phyloP scores from a whole-genome alignment of 2,888 invertebrate species.

The Ditula angustiorana region DNA sequence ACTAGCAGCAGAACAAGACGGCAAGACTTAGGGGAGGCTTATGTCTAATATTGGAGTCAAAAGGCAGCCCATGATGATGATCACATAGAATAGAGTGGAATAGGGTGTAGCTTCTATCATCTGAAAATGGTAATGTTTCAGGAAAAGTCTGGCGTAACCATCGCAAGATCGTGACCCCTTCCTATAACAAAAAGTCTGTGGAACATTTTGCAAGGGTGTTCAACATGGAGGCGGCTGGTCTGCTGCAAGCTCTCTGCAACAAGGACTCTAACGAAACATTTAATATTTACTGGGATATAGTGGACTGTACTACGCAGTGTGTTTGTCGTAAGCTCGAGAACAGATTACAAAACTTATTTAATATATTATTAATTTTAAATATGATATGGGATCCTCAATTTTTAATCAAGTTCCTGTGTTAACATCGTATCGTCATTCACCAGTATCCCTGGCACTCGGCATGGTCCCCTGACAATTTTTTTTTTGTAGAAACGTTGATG shows the following conservation, averaged over 20 bases:
- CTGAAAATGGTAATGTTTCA: constrained; percentile 44
- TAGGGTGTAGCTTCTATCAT: too few species aligned
- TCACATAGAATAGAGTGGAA: too few species aligned
- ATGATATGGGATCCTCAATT: too few species aligned
- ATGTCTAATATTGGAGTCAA: too few species aligned
- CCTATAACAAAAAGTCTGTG: constrained; percentile 70
- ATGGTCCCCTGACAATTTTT: too few species aligned
- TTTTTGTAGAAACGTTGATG: constrained; percentile 71
- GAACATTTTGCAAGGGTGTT: constrained; percentile 57
- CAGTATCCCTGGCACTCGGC: too few species aligned
- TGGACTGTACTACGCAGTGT: constrained; percentile 64
- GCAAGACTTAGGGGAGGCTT: too few species aligned
- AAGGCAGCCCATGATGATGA: too few species aligned
- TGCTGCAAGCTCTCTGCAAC: constrained; percentile 50
- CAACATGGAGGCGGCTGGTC: constrained; percentile 58
- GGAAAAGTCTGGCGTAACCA: constrained; percentile 67
- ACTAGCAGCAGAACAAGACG: too few species aligned
- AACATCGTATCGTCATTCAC: too few species aligned
- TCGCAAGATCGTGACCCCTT: constrained; percentile 68
- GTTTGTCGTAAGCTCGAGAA: constrained; percentile 66
- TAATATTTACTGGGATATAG: constrained; percentile 63
- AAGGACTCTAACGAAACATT: constrained; percentile 54
- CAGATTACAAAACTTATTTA: neutral
- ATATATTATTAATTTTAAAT: too few species aligned
- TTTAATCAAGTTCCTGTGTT: too few species aligned